Evolutionary conservation across 2,113 vertebrate genomes (phyloP).

Genomic region (Anhinga anhinga): DNA sequence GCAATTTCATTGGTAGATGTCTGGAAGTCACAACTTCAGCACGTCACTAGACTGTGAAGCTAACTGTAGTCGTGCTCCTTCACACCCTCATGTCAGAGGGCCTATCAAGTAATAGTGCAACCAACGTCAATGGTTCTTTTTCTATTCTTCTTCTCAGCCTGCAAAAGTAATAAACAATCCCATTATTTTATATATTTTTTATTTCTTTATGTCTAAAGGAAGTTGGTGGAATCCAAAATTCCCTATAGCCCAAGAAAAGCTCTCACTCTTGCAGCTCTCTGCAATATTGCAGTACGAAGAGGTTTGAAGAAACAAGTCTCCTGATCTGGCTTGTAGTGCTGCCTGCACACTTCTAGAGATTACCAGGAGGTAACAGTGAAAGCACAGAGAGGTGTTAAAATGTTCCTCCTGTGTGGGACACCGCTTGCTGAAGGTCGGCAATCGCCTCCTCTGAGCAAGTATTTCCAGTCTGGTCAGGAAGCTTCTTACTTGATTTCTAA

Average conservation of each 20-base stretch:
- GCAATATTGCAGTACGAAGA: not conserved
- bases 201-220: not conserved
- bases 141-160: not conserved
- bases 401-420: not conserved
- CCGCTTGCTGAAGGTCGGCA: not conserved
- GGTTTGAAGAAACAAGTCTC: not conserved
- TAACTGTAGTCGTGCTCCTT: not conserved
- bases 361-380: not conserved
- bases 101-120: not conserved
- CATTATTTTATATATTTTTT: not conserved
- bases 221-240: not conserved
- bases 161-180: not conserved
- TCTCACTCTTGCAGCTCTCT: not conserved
- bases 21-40: not conserved
- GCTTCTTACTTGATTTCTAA: not conserved
- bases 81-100: not conserved
- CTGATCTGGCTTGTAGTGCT: not conserved
- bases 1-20: not conserved
- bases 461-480: not conserved
- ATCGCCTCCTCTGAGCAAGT: not conserved
- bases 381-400: not conserved
- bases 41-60: not conserved
- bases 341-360: not conserved
- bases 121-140: not conserved
- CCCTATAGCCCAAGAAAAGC: not conserved